These are phyloP conservation scores for Mactromeris polynyma DNA, from an alignment of 2,888 invertebrate genomes.

Conservation along the genomic window DNA sequence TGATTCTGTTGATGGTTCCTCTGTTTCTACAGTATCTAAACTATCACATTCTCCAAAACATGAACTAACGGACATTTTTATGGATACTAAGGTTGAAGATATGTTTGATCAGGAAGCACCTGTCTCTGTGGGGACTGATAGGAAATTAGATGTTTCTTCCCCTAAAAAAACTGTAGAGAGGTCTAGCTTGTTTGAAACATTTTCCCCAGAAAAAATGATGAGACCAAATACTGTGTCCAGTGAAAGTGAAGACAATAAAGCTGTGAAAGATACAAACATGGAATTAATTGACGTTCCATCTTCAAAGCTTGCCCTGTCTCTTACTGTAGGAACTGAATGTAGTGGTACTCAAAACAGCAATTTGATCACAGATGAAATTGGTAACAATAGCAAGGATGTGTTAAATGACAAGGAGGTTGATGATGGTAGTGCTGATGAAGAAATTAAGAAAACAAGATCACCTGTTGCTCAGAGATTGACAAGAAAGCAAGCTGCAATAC, in stretches of 20 bases:
- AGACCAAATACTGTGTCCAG: background rate
- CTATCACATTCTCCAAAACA: background rate
- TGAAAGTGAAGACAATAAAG: background rate
- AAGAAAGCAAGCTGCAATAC: conserved; percentile 57
- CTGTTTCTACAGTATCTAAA: background rate
- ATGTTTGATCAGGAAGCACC: background rate
- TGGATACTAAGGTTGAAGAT: conserved; percentile 1
- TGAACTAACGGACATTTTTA: background rate
- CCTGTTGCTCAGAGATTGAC: conserved; percentile 49
- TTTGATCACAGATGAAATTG: background rate
- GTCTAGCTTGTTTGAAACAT: conserved; percentile 38
- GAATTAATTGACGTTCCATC: background rate
- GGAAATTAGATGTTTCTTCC: conserved; percentile 7
- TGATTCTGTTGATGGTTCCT: conserved; percentile 37
- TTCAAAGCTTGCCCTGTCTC: background rate
- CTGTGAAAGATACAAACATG: too few relatives aligned
- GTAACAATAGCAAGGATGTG: background rate
- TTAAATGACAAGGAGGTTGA: background rate
- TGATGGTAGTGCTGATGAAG: background rate
- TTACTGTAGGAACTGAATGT: background rate
- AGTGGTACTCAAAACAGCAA: too few relatives aligned
- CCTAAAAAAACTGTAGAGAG: conserved; percentile 21
- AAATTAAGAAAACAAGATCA: background rate
- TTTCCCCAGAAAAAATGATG: conserved; percentile 32
- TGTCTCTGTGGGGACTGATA: background rate